Evolutionary conservation across 23 tunicate species (phyloP).

Genomic region (Trididemnum clinides): DNA sequence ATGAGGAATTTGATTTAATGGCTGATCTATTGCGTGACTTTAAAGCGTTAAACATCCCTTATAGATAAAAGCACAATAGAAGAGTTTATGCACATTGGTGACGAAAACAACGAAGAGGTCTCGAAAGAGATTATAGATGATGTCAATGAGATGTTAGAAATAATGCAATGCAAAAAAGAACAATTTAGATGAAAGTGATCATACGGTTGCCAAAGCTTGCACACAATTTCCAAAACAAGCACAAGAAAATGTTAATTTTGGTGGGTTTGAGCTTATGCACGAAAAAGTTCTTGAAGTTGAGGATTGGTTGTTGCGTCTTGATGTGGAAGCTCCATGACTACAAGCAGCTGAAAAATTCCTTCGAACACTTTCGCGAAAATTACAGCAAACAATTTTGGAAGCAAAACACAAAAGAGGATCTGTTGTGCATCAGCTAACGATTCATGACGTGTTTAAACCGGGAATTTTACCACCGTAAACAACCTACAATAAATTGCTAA

Average conservation of each 20-base stretch:
- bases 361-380: conserved; percentile 22
- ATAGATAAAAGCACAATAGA: conserved; percentile 26
- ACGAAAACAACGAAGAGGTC: conserved; percentile 22
- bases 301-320: conserved; percentile 21
- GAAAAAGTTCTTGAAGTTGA: conserved; percentile 13
- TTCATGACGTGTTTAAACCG: too few relatives aligned
- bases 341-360: conserved; percentile 13
- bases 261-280: conserved; percentile 11
- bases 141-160: conserved; percentile 26
- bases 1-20: conserved; percentile 38
- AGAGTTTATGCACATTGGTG: conserved; percentile 36
- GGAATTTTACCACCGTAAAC: too few relatives aligned
- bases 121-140: conserved; percentile 33
- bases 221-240: background rate
- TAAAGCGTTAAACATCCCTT: background rate
- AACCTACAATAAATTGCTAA: conserved; percentile 11
- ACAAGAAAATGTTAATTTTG: background rate
- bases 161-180: background rate
- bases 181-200: conserved; percentile 20
- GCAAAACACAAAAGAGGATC: too few relatives aligned
- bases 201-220: conserved; percentile 31
- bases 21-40: conserved; percentile 29
- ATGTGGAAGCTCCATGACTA: conserved; percentile 28
- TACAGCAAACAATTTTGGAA: too few relatives aligned
- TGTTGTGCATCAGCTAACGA: too few relatives aligned